Evolutionary conservation across 2,888 invertebrate species (phyloP), one percentile per base, ranked within the genome.

Genomic region (Elysia crispata): DNA sequence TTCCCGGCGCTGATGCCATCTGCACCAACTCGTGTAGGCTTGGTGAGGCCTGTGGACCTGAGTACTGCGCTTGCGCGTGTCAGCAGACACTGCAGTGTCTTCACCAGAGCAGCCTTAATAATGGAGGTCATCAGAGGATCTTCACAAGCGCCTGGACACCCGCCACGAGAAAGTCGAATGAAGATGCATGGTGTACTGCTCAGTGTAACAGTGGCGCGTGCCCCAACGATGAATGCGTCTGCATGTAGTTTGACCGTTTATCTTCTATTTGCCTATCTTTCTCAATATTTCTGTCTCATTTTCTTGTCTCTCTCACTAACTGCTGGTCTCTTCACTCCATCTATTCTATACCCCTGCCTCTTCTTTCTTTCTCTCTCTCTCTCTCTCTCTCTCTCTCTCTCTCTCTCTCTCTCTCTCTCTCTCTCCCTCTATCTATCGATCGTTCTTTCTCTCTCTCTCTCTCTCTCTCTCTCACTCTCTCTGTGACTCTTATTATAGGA

Each of bases 1-100:
- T 70, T n/a, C 70, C 70, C 20, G 41, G 33, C 41, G 70, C 70
- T 18, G 70, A 70, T 20, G n/a, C n/a, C 3, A 70, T 70, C 70
- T 70, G 70, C 70, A 70, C 70, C 33, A 11, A n/a, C 20, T 31
- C 28, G 25, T 70, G 70, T 41, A 25, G 70, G n/a, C 33, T 11
- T 3, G 70, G 70, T 1, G 33, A 31, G 11, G 70, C 70, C 5
- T 70, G 70, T 20, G 41, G 41, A 3, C 20, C 31, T 20, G 41
- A 70, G n/a, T 70, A 8, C 31, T 70, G 70, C 70, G n/a, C 70
- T 5, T 70, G 70, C 25, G 70, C 70, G 13, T 70, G 70, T n/a
- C 70, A 70, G n/a, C 28, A 41, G 25, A 31, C 18, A 6, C 31
- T 70, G 70, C 13, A 30, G 15, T 70, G 70, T n/a, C 15, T 33